Conservation (phyloP, 2,113 vertebrate species). For the Promerops cafer region DNA sequence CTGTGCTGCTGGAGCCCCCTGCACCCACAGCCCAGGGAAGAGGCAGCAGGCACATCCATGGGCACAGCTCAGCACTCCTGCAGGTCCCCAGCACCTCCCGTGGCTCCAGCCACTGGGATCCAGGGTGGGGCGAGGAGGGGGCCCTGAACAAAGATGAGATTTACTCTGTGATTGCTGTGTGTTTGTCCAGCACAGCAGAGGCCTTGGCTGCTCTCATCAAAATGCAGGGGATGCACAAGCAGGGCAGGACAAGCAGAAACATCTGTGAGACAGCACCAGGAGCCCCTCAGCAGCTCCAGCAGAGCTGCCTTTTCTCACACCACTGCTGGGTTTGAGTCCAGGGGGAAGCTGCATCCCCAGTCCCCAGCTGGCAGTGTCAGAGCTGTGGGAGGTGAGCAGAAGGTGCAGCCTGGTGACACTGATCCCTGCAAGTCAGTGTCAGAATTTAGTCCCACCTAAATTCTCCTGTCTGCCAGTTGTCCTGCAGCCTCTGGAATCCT, state of each 20-base stretch:
- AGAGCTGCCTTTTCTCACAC: background rate
- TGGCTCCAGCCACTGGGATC: background rate
- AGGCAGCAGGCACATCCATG: fast-evolving
- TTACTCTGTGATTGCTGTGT: background rate
- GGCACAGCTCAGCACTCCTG: background rate
- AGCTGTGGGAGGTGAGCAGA: fast-evolving
- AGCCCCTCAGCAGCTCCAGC: background rate
- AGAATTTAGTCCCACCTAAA: background rate
- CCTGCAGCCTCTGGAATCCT: background rate
- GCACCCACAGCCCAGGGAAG: background rate
- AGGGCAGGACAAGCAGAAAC: background rate
- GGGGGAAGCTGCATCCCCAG: background rate
- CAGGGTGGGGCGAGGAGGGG: background rate
- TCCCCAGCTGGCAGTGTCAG: background rate
- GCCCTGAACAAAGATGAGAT: background rate
- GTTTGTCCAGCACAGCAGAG: background rate
- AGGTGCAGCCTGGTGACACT: background rate
- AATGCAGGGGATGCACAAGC: background rate
- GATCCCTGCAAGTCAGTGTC: background rate
- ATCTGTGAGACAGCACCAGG: background rate
- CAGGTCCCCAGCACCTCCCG: background rate
- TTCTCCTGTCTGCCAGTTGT: background rate
- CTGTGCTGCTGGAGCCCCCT: background rate
- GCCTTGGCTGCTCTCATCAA: background rate
- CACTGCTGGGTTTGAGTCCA: background rate